Conservation (phyloP, 2,113 vertebrate genomes). For the Vicugna pacos region DNA sequence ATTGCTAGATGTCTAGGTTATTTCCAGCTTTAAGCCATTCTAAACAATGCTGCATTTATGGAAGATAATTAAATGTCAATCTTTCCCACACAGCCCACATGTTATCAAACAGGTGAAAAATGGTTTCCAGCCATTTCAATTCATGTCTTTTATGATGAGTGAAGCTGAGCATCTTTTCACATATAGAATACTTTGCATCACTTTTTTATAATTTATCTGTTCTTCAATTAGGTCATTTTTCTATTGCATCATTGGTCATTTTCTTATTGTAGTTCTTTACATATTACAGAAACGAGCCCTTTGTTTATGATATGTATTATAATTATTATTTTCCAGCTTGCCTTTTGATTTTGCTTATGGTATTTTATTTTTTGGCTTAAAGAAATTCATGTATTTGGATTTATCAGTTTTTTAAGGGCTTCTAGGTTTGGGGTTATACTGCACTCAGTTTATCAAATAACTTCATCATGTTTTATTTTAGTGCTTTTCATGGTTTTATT, state of each 20-base stretch:
- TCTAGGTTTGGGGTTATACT: neutral
- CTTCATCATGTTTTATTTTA: neutral
- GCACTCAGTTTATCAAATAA: neutral
- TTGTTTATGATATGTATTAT: neutral
- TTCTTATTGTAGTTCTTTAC: neutral
- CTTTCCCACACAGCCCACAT: neutral
- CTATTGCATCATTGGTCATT: neutral
- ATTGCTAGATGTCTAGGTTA: neutral
- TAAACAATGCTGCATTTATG: neutral
- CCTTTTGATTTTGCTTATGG: slow-evolving; percentile 13
- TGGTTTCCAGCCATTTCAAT: neutral
- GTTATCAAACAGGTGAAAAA: neutral
- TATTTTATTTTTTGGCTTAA: neutral
- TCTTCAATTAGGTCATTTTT: neutral
- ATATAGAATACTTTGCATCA: neutral
- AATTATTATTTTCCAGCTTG: slow-evolving; percentile 6
- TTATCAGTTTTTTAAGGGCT: neutral
- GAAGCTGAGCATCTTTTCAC: neutral
- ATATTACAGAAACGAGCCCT: neutral
- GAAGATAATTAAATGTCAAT: neutral
- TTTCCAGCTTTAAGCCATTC: slow-evolving; percentile 5
- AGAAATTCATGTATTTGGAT: slow-evolving; percentile 32
- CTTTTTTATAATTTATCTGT: neutral
- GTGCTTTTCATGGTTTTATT: slow-evolving; percentile 16
- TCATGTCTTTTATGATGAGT: neutral